Evolutionary conservation across 1,140 invertebrate genomes (phyloP).

Genomic region (Colletes gigas): DNA sequence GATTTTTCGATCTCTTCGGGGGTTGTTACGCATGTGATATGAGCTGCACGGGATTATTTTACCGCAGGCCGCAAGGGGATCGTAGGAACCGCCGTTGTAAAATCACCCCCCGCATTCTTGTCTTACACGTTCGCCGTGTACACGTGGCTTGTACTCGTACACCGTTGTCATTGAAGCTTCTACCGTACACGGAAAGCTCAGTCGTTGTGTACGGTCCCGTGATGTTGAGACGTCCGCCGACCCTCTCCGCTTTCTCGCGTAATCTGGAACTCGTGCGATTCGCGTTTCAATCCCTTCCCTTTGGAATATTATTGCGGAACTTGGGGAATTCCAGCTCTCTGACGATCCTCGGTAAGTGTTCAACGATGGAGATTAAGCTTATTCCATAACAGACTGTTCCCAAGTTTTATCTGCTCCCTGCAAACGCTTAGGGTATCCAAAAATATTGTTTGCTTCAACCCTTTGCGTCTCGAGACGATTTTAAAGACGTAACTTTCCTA

Average conservation of each 20-base stretch:
- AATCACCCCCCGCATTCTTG: constrained; percentile 37
- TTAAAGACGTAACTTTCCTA: no score
- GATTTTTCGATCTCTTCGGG: constrained; percentile 53
- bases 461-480: no score
- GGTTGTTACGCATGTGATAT: constrained; percentile 40
- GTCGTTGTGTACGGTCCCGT: neutral
- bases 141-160: neutral
- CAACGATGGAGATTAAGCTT: neutral
- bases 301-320: neutral
- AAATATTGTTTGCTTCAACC: no score
- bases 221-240: neutral
- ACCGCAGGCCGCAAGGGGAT: constrained; percentile 30
- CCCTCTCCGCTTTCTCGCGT: neutral
- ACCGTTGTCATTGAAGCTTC: constrained; percentile 27
- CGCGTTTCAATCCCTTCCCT: neutral
- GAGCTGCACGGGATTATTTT: constrained; percentile 56
- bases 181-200: neutral
- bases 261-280: neutral
- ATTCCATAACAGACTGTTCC: neutral
- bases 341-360: neutral
- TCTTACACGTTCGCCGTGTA: constrained; percentile 18
- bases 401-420: no score
- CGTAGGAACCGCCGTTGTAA: constrained; percentile 18
- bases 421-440: no score
- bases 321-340: neutral